Percentiles rank a stretch among this genome's conserved stretches.
These are phyloP conservation scores for Lampris incognitus DNA, from an alignment of 2,113 vertebrate species.

Conservation along the genomic window DNA sequence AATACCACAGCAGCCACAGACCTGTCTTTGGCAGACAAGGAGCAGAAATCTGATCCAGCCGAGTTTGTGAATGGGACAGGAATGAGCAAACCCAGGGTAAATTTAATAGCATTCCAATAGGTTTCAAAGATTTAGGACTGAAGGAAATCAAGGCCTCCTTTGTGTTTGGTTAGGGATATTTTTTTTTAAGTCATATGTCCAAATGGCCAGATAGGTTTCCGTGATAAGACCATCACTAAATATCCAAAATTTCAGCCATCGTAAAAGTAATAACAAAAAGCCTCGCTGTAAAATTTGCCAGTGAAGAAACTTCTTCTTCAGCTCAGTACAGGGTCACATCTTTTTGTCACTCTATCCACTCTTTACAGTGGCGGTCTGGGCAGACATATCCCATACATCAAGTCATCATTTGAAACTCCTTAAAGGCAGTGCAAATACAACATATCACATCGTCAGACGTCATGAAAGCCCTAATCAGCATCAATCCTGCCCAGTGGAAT, in stretches of 20 bases:
- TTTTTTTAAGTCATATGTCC: conserved; percentile 61
- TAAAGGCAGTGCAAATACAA: conserved; percentile 70
- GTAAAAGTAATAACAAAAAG: neutral
- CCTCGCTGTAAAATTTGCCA: neutral
- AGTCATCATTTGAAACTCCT: conserved; percentile 59
- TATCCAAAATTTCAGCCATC: too few species aligned
- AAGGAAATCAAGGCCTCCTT: conserved; percentile 52
- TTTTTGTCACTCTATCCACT: conserved; percentile 25
- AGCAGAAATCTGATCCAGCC: conserved; percentile 72
- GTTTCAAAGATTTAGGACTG: conserved; percentile 67
- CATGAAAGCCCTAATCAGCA: conserved; percentile 71
- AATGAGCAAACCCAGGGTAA: conserved; percentile 73
- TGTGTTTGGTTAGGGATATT: conserved; percentile 68
- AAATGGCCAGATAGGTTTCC: conserved; percentile 36
- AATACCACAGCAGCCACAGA: conserved; percentile 81
- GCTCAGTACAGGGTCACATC: neutral
- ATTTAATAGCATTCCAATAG: conserved; percentile 66
- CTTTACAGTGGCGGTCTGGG: conserved; percentile 55
- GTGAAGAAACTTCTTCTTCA: too few species aligned
- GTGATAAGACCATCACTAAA: neutral
- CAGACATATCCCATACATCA: conserved; percentile 53
- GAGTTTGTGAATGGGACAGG: conserved; percentile 79
- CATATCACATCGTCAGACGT: conserved; percentile 78
- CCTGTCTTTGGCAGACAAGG: conserved; percentile 79
- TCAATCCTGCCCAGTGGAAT: conserved; percentile 72